phyloP scores from a whole-genome alignment of 2,888 invertebrate genomes.

The Notodonta ziczac region DNA sequence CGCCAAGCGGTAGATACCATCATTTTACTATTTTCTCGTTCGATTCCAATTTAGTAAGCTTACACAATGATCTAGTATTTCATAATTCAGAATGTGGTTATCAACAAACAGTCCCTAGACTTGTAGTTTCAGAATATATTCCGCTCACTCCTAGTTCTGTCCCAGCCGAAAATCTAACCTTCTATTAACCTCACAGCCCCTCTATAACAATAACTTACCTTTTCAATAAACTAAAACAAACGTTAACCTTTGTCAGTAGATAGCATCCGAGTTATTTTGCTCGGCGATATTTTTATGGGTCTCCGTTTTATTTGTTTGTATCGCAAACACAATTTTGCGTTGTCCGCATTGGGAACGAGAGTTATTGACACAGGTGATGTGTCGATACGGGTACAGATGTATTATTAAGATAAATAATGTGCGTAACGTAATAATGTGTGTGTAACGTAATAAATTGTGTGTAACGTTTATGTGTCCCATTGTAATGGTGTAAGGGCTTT shows the following conservation, averaged over 20 bases:
- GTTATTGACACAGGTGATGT: slow-evolving; percentile 3
- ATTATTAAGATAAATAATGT: not conserved
- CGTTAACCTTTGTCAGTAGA: not conserved
- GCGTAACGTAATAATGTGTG: no score
- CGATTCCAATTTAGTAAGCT: no score
- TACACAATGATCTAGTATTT: no score
- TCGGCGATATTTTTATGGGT: slow-evolving; percentile 2
- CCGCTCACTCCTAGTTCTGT: no score
- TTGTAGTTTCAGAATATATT: no score
- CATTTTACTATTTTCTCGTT: no score
- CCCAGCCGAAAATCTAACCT: not conserved
- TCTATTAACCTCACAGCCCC: not conserved
- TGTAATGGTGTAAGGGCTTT: no score
- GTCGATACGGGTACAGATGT: not conserved
- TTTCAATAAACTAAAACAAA: slow-evolving; percentile 2
- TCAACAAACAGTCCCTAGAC: no score
- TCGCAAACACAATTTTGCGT: slow-evolving; percentile 5
- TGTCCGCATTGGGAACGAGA: not conserved
- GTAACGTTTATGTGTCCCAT: no score
- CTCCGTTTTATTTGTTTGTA: not conserved
- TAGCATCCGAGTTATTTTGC: not conserved
- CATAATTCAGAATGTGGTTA: no score
- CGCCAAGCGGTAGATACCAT: no score
- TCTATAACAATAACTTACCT: not conserved
- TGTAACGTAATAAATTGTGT: no score